Conservation (phyloP, 1,140 invertebrate species). For the Euborellia annulipes region DNA sequence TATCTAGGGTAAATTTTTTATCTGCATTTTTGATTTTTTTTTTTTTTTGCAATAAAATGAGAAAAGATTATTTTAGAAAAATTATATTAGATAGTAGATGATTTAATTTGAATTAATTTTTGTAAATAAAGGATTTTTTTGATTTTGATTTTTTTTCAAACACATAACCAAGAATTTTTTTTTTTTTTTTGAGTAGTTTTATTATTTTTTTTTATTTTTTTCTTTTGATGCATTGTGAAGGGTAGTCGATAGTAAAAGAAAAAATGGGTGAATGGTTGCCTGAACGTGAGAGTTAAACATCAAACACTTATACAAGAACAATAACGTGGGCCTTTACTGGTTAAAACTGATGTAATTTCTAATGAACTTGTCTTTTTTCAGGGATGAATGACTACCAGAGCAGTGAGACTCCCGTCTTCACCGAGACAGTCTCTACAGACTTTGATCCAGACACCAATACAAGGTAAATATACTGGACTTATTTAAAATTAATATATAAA, state of each 20-base stretch:
- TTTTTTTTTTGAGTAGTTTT: too few species aligned
- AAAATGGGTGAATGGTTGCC: not conserved
- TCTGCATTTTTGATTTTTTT: too few species aligned
- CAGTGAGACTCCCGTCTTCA: slow-evolving; percentile 35
- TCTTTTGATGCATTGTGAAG: not conserved
- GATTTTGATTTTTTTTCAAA: too few species aligned
- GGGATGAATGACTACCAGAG: slow-evolving; percentile 39
- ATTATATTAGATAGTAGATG: too few species aligned
- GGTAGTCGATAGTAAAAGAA: slow-evolving; percentile 14
- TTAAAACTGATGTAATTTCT: slow-evolving; percentile 12
- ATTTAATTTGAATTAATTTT: too few species aligned
- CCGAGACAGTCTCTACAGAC: slow-evolving; percentile 34
- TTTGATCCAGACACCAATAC: slow-evolving; percentile 34
- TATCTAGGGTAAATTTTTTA: too few species aligned
- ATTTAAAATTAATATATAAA: too few species aligned
- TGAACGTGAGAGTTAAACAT: not conserved
- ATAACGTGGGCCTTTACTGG: slow-evolving; percentile 5
- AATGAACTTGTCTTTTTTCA: slow-evolving; percentile 18
- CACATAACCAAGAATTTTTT: too few species aligned
- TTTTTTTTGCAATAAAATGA: too few species aligned
- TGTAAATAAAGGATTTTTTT: too few species aligned
- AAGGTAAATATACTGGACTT: slow-evolving; percentile 34
- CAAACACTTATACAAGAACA: slow-evolving; percentile 14
- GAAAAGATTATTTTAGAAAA: too few species aligned
- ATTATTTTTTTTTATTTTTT: too few species aligned